phyloP scores from a whole-genome alignment of 2,113 vertebrate genomes.

The Jacana jacana region DNA sequence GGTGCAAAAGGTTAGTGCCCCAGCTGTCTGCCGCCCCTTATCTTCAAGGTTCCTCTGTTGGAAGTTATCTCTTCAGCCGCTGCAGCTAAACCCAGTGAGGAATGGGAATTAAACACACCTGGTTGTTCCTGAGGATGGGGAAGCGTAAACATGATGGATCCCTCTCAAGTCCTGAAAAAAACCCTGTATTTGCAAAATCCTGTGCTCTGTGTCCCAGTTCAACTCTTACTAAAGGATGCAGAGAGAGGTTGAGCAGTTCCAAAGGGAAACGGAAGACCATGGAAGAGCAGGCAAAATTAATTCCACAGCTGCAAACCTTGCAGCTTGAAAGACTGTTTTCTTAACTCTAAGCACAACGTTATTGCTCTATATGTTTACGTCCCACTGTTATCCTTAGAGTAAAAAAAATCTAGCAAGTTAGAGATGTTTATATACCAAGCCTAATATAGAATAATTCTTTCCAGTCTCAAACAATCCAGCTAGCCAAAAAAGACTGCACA shows the following conservation, averaged over 20 bases:
- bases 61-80: not conserved
- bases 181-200: not conserved
- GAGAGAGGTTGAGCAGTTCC: not conserved
- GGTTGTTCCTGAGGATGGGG: not conserved
- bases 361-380: not conserved
- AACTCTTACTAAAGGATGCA: not conserved
- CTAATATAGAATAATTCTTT: not conserved
- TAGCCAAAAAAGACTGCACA: not conserved
- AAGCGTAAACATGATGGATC: not conserved
- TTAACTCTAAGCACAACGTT: not conserved
- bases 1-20: slow-evolving; percentile 21
- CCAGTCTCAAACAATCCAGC: not conserved
- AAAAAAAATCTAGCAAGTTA: not conserved
- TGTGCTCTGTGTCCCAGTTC: not conserved
- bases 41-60: slow-evolving; percentile 19
- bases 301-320: not conserved
- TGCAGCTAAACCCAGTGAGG: not conserved
- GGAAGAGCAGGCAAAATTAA: not conserved
- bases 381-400: not conserved
- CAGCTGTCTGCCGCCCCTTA: slow-evolving; percentile 2
- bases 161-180: not conserved
- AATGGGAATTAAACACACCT: slow-evolving; percentile 22
- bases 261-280: not conserved
- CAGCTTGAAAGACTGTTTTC: not conserved
- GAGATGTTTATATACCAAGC: not conserved